Percentiles rank a stretch among this genome's conserved stretches.
Evolutionary conservation across 2,797 vertebrate species (phyloP).

Genomic region (Sebastes hubbsi): DNA sequence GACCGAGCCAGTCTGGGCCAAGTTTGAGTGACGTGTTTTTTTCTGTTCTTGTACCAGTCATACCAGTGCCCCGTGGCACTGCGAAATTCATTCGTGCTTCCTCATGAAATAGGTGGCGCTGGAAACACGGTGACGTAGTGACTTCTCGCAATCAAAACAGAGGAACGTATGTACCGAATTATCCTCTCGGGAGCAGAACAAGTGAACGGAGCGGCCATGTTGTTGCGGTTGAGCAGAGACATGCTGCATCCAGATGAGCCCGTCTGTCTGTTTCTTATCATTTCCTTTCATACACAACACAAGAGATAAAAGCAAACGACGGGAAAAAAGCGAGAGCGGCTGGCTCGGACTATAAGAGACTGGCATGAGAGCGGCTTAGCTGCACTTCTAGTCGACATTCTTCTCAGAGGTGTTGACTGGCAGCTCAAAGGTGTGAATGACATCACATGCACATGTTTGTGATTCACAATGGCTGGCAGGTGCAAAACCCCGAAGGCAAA

Average conservation of each 20-base stretch:
- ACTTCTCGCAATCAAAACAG: neutral
- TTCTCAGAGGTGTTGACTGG: conserved; percentile 47
- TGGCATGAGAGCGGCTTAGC: conserved; percentile 16
- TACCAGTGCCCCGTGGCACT: neutral
- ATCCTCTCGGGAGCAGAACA: neutral
- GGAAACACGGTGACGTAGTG: neutral
- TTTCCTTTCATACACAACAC: conserved; percentile 30
- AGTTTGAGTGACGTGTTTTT: neutral
- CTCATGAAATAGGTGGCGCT: neutral
- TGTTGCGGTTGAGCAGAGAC: conserved; percentile 22
- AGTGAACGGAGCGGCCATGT: neutral
- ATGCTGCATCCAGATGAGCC: conserved; percentile 60
- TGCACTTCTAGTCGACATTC: conserved; percentile 38
- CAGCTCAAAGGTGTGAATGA: conserved; percentile 51
- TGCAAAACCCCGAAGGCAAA: conserved; percentile 16
- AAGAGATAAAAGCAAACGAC: conserved; percentile 36
- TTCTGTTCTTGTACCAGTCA: neutral
- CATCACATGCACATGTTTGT: conserved; percentile 34
- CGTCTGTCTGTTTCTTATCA: conserved; percentile 57
- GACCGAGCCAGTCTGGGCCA: neutral
- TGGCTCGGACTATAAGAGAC: conserved; percentile 23
- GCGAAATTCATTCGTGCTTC: neutral
- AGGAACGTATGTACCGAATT: neutral
- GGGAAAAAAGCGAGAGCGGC: neutral
- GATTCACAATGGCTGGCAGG: conserved; percentile 27